Percentiles rank a stretch among this genome's conserved stretches.
Conservation (phyloP, 2,113 vertebrate species). For the Trichechus manatus region DNA sequence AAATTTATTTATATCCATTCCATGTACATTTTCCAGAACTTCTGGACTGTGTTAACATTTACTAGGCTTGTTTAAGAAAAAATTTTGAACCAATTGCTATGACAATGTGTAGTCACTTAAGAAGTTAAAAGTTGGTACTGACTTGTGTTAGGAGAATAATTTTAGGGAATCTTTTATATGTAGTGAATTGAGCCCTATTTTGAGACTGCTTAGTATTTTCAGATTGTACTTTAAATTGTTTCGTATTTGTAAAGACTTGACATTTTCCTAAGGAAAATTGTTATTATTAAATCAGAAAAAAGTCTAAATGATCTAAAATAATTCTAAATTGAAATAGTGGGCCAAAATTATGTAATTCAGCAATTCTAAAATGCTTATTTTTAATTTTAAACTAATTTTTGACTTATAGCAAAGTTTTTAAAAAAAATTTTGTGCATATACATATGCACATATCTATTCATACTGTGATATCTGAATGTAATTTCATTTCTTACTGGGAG, state of each 20-base stretch:
- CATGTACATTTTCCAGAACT: neutral
- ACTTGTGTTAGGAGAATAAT: neutral
- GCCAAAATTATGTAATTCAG: neutral
- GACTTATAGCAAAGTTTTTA: neutral
- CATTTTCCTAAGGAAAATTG: conserved; percentile 10
- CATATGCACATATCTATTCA: neutral
- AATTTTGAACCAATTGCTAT: neutral
- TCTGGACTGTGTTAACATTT: neutral
- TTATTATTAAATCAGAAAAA: neutral
- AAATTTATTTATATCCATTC: neutral
- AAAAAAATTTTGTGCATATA: neutral
- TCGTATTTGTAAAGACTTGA: neutral
- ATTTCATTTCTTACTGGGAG: neutral
- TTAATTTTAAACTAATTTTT: conserved; percentile 13
- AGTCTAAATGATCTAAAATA: neutral
- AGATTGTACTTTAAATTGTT: neutral
- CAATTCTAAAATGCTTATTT: neutral
- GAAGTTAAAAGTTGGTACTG: neutral
- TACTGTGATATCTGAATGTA: neutral
- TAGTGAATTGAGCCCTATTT: neutral
- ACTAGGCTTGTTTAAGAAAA: neutral
- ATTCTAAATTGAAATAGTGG: neutral
- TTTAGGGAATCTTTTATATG: neutral
- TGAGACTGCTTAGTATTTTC: neutral
- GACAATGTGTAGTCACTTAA: neutral